A percentile compares a stretch with the other conserved stretches of the same genome.
Evolutionary conservation across 1,140 invertebrate species (phyloP).

Genomic region (Xylocopa sonorina): DNA sequence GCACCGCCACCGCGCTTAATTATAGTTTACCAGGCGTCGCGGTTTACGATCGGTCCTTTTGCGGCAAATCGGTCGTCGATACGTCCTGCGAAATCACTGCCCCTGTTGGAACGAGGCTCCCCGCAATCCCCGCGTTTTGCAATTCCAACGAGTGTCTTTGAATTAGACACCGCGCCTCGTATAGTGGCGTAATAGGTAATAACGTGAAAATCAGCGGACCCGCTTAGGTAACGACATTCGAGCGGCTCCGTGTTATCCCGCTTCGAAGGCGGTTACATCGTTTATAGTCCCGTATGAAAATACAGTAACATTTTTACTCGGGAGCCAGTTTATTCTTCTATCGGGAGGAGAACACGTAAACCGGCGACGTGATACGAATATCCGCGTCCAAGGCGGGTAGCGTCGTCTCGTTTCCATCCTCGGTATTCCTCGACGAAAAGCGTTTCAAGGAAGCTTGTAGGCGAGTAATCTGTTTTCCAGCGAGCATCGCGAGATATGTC

Average conservation of each 20-base stretch:
- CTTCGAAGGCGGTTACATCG: neutral
- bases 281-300: neutral
- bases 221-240: neutral
- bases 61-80: constrained; percentile 22
- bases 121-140: no score
- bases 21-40: constrained; percentile 26
- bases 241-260: neutral
- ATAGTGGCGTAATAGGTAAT: no score
- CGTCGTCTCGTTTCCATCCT: neutral
- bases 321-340: neutral
- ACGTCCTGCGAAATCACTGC: no score
- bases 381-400: neutral
- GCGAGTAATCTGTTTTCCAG: neutral
- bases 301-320: neutral
- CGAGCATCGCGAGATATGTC: neutral
- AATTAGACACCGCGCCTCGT: no score
- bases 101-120: no score
- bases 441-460: neutral
- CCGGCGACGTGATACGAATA: neutral
- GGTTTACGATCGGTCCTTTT: constrained; percentile 41
- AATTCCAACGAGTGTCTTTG: no score
- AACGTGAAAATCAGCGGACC: no score
- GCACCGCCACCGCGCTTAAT: constrained; percentile 43
- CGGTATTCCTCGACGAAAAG: neutral
- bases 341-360: neutral